Evolutionary conservation across 2,888 invertebrate genomes (phyloP).

Genomic region (Spilarctia lutea): DNA sequence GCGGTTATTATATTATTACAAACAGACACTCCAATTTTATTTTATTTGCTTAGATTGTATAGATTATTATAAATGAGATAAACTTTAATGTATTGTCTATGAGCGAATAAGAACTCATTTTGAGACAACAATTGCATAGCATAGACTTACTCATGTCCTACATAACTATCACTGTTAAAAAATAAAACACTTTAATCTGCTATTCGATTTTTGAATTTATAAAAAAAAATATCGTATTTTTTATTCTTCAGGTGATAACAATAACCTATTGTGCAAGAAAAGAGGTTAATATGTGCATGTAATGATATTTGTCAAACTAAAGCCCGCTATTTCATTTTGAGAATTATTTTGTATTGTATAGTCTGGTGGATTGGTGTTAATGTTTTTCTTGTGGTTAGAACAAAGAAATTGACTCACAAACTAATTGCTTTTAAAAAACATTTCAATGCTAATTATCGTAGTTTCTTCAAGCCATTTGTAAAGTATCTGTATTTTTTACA

Average conservation of each 20-base stretch:
- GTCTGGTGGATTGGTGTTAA: slow-evolving; percentile 14
- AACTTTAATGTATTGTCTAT: background rate
- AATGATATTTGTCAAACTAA: slow-evolving; percentile 18
- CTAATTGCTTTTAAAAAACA: slow-evolving; percentile 6
- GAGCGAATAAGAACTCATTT: background rate
- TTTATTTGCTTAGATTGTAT: too few relatives aligned
- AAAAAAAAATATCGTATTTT: slow-evolving; percentile 5
- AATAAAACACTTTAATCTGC: background rate
- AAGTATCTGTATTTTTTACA: background rate
- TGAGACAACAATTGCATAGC: background rate
- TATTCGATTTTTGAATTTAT: background rate
- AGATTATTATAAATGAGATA: background rate
- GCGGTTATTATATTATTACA: too few relatives aligned
- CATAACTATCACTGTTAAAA: background rate
- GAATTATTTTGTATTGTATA: slow-evolving; percentile 5
- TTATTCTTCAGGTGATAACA: slow-evolving; percentile 5
- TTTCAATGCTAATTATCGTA: background rate
- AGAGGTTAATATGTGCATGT: slow-evolving; percentile 22
- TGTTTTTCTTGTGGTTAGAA: slow-evolving; percentile 17
- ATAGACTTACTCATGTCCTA: background rate
- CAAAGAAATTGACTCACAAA: slow-evolving; percentile 11
- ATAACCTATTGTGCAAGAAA: slow-evolving; percentile 15
- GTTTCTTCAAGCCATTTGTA: background rate
- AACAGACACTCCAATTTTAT: too few relatives aligned
- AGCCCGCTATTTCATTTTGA: slow-evolving; percentile 16